Evolutionary conservation across 2,113 vertebrate species (phyloP).

Genomic region (Solea solea): DNA sequence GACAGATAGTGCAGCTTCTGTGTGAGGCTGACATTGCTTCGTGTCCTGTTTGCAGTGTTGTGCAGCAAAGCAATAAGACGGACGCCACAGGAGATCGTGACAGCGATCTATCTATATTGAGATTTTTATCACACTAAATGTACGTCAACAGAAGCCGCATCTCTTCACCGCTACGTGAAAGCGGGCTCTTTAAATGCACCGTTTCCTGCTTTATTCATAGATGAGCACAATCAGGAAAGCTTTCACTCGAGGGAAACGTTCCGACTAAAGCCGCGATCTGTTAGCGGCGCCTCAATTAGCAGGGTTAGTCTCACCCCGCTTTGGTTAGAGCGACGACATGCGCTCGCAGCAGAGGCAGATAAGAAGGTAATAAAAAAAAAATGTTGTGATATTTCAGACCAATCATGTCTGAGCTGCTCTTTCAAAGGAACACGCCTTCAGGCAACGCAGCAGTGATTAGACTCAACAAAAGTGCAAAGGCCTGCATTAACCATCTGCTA

Average conservation of each 20-base stretch:
- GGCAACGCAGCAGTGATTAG: slow-evolving; percentile 1
- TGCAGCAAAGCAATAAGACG: slow-evolving; percentile 40
- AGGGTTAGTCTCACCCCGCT: slow-evolving; percentile 9
- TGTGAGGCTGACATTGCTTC: background rate
- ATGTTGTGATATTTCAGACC: background rate
- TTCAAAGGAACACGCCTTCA: too few relatives aligned
- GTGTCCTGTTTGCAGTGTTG: slow-evolving; percentile 11
- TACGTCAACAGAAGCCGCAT: background rate
- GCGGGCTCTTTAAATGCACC: too few relatives aligned
- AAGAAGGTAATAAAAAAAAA: background rate
- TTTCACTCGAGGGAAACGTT: slow-evolving; percentile 30
- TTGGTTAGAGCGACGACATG: background rate
- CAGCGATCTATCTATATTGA: slow-evolving; percentile 34
- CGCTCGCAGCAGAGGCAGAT: background rate
- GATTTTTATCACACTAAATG: slow-evolving; percentile 47
- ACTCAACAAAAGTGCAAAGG: slow-evolving; percentile 20
- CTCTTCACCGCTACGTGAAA: too few relatives aligned
- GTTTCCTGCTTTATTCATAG: background rate
- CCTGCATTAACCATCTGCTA: slow-evolving; percentile 18
- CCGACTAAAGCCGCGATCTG: slow-evolving; percentile 9
- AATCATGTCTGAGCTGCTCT: too few relatives aligned
- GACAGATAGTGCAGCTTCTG: background rate
- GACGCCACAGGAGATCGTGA: slow-evolving; percentile 20
- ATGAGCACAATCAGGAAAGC: slow-evolving; percentile 21
- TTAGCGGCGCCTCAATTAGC: slow-evolving; percentile 37